phyloP scores from a whole-genome alignment of 2,888 invertebrate genomes.

The Pogonocherus hispidulus region DNA sequence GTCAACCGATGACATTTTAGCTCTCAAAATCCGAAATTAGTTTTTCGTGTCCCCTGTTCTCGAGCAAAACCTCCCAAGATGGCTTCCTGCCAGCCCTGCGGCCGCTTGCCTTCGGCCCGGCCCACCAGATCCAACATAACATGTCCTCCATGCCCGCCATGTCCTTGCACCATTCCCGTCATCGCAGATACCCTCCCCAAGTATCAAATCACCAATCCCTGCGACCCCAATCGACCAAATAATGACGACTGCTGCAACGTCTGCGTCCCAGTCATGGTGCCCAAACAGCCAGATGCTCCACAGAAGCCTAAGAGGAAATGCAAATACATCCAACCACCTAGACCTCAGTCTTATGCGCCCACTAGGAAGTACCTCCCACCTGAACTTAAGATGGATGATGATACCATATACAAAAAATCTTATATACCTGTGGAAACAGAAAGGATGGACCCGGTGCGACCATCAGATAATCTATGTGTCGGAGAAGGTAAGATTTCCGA shows the following conservation, averaged over 20 bases:
- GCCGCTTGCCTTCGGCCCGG: slow-evolving; percentile 42
- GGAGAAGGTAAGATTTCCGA: slow-evolving; percentile 68
- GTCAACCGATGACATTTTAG: background rate
- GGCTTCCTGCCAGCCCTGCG: slow-evolving; percentile 57
- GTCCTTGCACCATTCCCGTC: slow-evolving; percentile 55
- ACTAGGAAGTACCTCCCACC: slow-evolving; percentile 73
- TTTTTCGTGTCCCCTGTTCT: background rate
- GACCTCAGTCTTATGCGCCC: slow-evolving; percentile 74
- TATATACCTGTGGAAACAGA: slow-evolving; percentile 71
- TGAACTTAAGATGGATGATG: slow-evolving; percentile 72
- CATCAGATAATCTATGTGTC: slow-evolving; percentile 65
- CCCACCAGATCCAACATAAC: slow-evolving; percentile 47
- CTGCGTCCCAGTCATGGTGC: slow-evolving; percentile 56
- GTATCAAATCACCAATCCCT: slow-evolving; percentile 55
- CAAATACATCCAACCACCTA: slow-evolving; percentile 71
- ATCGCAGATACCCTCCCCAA: slow-evolving; percentile 57
- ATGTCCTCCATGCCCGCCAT: slow-evolving; percentile 45
- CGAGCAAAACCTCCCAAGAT: slow-evolving; percentile 39
- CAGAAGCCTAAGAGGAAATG: slow-evolving; percentile 57
- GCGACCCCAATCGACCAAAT: slow-evolving; percentile 48
- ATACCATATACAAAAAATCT: slow-evolving; percentile 78
- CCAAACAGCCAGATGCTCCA: slow-evolving; percentile 49
- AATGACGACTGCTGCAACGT: slow-evolving; percentile 53
- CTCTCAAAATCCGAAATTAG: slow-evolving; percentile 17
- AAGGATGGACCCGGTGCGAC: slow-evolving; percentile 62